Base-by-base conservation (phyloP, 1,140 invertebrate species). In the Latrodectus geometricus region DNA sequence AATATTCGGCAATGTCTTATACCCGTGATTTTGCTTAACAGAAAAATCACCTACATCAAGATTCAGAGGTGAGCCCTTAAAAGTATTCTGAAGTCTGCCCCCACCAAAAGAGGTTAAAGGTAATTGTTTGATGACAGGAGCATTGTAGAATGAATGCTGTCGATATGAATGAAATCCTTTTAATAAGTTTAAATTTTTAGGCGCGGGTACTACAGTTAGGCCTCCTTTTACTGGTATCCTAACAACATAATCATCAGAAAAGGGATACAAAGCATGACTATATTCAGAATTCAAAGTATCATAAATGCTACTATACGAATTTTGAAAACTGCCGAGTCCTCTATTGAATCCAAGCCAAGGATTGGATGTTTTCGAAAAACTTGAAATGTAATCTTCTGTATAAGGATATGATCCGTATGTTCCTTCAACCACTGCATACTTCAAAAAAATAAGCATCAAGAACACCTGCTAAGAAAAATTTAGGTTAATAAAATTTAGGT, bases 181-280 rank as follows among this genome's bases (percentile, higher is more conserved):
- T 5, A 35, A 35, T 52, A 56, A 81, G 17, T 48, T 49, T 17
- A 81, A 70, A 48, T 81, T 70, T 68, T 73, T 84, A 52, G 82
- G 82, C 15, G 82, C 82, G 52, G 56, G 72, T 52, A 84, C 82
- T 54, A 84, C 73, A 68, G 23, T 68, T 21, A 84, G 17, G 23
- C 82, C 82, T 8, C 82, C 82, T 84, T 84, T 84, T 8, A 84
- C 82, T 15, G 82, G 82, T 23, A 84, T 84, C 76, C 69, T 75
- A 15, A 65, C 17, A 21, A 68, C 35, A 0, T 84, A 61, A 69
- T 73, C 15, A 17, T 72, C 50, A 23, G 21, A 54, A 23, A 76
- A 52, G 35, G 82, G 82, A 54, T 84, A 76, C 35, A 84, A 48
- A 8, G 73, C 82, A 23, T 76, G 48, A 20, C 79, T 81, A n/a